A percentile compares a stretch with the other conserved stretches of the same genome.
Conservation (phyloP, 2,797 vertebrate species). For the Hapalemur alaotrensis region DNA sequence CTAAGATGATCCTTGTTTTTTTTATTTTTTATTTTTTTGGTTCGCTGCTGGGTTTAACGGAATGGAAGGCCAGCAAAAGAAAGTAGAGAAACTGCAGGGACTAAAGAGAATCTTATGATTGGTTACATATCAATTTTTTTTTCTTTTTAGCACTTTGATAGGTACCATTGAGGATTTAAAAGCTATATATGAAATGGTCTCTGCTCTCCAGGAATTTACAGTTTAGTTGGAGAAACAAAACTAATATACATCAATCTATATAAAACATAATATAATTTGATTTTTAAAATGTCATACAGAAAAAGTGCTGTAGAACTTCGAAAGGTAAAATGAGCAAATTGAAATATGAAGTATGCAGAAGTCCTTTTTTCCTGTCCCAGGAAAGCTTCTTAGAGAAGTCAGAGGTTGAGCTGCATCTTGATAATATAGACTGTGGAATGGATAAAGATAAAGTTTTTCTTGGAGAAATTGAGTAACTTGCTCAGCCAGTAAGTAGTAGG, state of each 20-base stretch:
- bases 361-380: not conserved
- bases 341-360: constrained; percentile 2
- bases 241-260: not conserved
- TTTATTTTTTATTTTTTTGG: not conserved
- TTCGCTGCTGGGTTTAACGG: not conserved
- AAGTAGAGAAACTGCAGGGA: not conserved
- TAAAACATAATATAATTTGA: constrained; percentile 22
- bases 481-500: not conserved
- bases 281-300: constrained; percentile 17
- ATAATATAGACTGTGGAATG: not conserved
- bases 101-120: constrained; percentile 7
- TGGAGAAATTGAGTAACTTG: not conserved
- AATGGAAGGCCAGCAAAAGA: not conserved
- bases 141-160: not conserved
- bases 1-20: not conserved
- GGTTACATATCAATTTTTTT: not conserved
- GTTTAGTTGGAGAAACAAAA: not conserved
- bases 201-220: not conserved
- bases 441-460: not conserved
- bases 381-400: constrained; percentile 20
- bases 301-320: constrained; percentile 28
- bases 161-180: not conserved
- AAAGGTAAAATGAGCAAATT: constrained; percentile 25
- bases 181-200: not conserved
- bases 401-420: not conserved